Evolutionary conservation across 30 jellyfish, hydroid and myxozoan species (phyloP).

Genomic region (Haliclystus octoradiatus): DNA sequence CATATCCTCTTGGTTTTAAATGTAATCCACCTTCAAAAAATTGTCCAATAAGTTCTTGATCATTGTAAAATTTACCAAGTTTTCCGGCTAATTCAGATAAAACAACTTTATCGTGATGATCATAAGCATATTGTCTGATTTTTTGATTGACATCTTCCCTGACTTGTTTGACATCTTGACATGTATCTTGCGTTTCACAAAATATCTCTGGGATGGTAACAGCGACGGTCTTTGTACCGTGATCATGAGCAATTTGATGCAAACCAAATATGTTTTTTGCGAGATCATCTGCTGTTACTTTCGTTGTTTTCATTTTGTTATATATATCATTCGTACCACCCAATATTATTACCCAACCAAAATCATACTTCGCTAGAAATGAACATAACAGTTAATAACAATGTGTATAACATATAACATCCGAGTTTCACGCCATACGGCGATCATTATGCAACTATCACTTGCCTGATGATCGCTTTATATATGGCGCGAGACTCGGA

Average conservation of each 20-base stretch:
- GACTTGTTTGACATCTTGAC: slow-evolving; percentile 77
- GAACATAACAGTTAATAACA: not conserved
- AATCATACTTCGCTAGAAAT: slow-evolving; percentile 34
- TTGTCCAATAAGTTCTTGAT: slow-evolving; percentile 63
- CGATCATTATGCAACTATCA: no score
- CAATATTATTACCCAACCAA: slow-evolving; percentile 74
- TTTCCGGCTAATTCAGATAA: slow-evolving; percentile 76
- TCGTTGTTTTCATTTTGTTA: slow-evolving; percentile 54
- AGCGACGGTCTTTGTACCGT: slow-evolving; percentile 67
- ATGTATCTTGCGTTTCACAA: slow-evolving; percentile 72
- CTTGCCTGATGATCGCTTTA: no score
- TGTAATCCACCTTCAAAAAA: slow-evolving; percentile 95
- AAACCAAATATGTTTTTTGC: slow-evolving; percentile 49
- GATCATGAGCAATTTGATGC: slow-evolving; percentile 80
- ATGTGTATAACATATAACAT: no score
- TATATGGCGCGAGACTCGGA: no score
- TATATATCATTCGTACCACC: slow-evolving; percentile 95
- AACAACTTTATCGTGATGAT: slow-evolving; percentile 44
- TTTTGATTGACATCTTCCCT: slow-evolving; percentile 69
- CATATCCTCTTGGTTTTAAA: slow-evolving; percentile 86
- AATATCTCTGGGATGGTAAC: slow-evolving; percentile 83
- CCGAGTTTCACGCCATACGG: no score
- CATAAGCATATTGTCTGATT: slow-evolving; percentile 49
- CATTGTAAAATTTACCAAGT: slow-evolving; percentile 49
- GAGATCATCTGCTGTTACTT: slow-evolving; percentile 42